These are phyloP conservation scores for Zaprionus bogoriensis DNA, from an alignment of 2,888 invertebrate genomes.

Conservation along the genomic window DNA sequence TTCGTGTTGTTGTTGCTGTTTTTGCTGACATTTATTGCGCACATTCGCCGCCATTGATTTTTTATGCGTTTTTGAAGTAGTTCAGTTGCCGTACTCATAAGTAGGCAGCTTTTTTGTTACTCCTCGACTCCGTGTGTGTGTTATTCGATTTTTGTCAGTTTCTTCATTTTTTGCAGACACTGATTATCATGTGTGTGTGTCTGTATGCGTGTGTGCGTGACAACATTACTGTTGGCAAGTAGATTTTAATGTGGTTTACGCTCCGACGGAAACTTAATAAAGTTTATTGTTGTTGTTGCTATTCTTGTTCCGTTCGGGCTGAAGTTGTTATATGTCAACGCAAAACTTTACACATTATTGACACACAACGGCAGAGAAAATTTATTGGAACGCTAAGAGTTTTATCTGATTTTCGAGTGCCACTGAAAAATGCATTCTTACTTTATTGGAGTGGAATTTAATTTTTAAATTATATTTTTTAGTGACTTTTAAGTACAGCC, in stretches of 20 bases:
- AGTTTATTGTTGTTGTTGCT: slow-evolving; percentile 39
- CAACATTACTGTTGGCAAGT: slow-evolving; percentile 33
- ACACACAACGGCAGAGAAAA: slow-evolving; percentile 55
- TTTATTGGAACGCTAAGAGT: slow-evolving; percentile 59
- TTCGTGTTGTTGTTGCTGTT: slow-evolving; percentile 28
- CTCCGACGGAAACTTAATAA: slow-evolving; percentile 67
- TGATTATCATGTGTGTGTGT: slow-evolving; percentile 45
- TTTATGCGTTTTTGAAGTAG: slow-evolving; percentile 78
- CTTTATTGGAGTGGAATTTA: slow-evolving; percentile 11
- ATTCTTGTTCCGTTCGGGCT: background rate
- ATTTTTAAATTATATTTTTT: slow-evolving; percentile 20
- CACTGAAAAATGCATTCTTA: slow-evolving; percentile 39
- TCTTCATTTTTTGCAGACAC: slow-evolving; percentile 24
- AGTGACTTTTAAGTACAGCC: no score
- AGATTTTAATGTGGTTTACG: slow-evolving; percentile 60
- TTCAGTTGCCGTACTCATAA: slow-evolving; percentile 62
- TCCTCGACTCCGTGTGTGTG: background rate
- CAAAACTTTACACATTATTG: slow-evolving; percentile 54
- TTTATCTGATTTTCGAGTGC: slow-evolving; percentile 52
- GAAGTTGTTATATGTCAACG: slow-evolving; percentile 32
- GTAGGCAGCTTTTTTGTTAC: slow-evolving; percentile 56
- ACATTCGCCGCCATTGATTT: slow-evolving; percentile 74
- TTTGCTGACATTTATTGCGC: slow-evolving; percentile 75
- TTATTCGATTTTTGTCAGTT: slow-evolving; percentile 40
- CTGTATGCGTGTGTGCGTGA: slow-evolving; percentile 21